A percentile compares a stretch with the other conserved stretches of the same genome.
These are phyloP conservation scores for Chelonoidis abingdonii DNA, from an alignment of 2,113 vertebrate genomes.

Conservation along the genomic window DNA sequence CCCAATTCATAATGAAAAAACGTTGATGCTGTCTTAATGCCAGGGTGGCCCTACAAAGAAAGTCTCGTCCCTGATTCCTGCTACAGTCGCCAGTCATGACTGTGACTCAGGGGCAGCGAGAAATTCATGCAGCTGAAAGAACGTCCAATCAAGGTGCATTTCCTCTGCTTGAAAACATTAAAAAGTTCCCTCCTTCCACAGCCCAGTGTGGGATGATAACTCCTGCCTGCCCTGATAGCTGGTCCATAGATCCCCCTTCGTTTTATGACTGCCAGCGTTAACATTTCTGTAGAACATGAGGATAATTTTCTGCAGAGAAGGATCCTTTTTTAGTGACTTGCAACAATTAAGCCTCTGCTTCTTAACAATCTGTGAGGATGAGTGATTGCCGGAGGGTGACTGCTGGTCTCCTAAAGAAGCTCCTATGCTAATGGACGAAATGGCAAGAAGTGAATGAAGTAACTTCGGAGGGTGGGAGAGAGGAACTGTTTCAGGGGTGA, in stretches of 20 bases:
- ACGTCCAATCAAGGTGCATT: constrained; percentile 41
- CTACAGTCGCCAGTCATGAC: neutral
- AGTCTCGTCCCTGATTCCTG: neutral
- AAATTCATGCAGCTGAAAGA: constrained; percentile 54
- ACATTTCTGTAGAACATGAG: constrained; percentile 74
- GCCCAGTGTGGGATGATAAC: constrained; percentile 51
- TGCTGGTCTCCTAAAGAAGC: neutral
- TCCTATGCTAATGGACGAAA: neutral
- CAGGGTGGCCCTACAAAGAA: constrained; percentile 21
- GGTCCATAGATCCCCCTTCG: constrained; percentile 58
- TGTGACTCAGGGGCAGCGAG: constrained; percentile 9
- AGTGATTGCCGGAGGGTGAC: constrained; percentile 36
- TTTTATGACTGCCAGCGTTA: constrained; percentile 73
- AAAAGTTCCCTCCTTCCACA: constrained; percentile 16
- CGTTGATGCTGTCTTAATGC: neutral
- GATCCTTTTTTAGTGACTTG: constrained; percentile 79
- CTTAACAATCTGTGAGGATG: constrained; percentile 51
- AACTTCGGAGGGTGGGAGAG: fast-evolving
- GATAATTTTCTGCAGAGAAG: constrained; percentile 75
- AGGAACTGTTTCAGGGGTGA: neutral
- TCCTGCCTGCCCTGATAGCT: constrained; percentile 56
- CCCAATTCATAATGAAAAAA: constrained; percentile 15
- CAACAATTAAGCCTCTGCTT: constrained; percentile 71
- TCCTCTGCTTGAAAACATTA: constrained; percentile 27
- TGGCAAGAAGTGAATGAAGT: neutral